Evolutionary conservation across 1,140 invertebrate species (phyloP).

Genomic region (Megathymus violae): DNA sequence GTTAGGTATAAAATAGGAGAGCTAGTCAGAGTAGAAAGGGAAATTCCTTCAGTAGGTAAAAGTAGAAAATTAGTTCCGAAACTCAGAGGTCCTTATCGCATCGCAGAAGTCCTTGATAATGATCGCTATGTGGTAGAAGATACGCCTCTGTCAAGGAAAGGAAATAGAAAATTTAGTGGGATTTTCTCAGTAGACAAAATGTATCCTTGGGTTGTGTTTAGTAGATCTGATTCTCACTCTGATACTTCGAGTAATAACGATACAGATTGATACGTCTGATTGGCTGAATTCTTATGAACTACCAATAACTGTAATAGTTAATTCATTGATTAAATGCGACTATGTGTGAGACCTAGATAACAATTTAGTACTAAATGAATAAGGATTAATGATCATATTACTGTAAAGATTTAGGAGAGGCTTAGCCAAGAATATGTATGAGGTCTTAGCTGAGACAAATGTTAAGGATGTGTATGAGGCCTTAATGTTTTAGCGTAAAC

Average conservation of each 20-base stretch:
- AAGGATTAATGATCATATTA: no score
- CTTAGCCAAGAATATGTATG: slow-evolving; percentile 5
- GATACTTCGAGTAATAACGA: slow-evolving; percentile 2
- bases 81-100: slow-evolving; percentile 40
- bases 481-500: slow-evolving; percentile 7
- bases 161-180: slow-evolving; percentile 27
- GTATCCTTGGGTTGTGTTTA: slow-evolving; percentile 25
- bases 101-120: slow-evolving; percentile 24
- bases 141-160: slow-evolving; percentile 23
- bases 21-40: slow-evolving; percentile 33
- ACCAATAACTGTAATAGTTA: neutral
- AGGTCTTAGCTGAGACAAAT: slow-evolving; percentile 11
- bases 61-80: slow-evolving; percentile 43
- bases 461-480: neutral
- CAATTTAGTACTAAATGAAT: slow-evolving; percentile 6
- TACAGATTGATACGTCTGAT: neutral
- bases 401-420: no score
- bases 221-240: slow-evolving; percentile 5
- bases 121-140: slow-evolving; percentile 42
- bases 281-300: neutral
- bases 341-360: neutral
- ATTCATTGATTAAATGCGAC: neutral
- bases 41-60: slow-evolving; percentile 31
- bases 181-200: slow-evolving; percentile 30
- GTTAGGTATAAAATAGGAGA: slow-evolving; percentile 24